These are phyloP conservation scores for Cryptomyrus ogoouensis DNA, from an alignment of 2,113 vertebrate species.

Conservation along the genomic window DNA sequence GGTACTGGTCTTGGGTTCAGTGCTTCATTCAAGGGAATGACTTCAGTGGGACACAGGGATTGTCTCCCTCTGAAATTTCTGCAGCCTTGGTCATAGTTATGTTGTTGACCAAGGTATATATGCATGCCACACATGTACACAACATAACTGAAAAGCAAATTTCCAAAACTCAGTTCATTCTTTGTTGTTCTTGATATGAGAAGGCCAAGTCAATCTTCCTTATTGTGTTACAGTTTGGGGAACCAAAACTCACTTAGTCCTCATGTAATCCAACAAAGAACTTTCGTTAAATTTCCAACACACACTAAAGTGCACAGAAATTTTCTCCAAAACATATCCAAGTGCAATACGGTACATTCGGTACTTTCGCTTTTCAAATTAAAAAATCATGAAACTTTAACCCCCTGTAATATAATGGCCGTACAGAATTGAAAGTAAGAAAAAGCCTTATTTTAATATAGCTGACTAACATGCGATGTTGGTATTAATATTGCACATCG, in stretches of 20 bases:
- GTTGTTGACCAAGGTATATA: not conserved
- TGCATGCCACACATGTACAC: not conserved
- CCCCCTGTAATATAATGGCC: too few species aligned
- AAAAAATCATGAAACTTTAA: too few species aligned
- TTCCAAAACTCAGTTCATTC: not conserved
- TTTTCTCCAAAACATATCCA: not conserved
- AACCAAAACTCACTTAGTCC: not conserved
- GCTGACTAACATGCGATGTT: too few species aligned
- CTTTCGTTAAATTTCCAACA: not conserved
- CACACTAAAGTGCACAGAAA: not conserved
- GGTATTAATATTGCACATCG: too few species aligned
- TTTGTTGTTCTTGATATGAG: not conserved
- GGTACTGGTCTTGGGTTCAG: constrained; percentile 57
- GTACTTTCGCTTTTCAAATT: too few species aligned
- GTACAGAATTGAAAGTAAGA: too few species aligned
- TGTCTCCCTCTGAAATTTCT: not conserved
- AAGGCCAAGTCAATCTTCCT: not conserved
- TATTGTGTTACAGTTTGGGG: not conserved
- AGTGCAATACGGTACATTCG: too few species aligned
- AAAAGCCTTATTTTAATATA: too few species aligned
- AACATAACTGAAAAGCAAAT: not conserved
- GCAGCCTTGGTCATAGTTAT: not conserved
- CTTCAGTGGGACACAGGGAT: not conserved
- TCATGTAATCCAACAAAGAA: not conserved
- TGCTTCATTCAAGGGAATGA: not conserved